Conservation (phyloP, 2,797 vertebrate genomes). For the Lacerta bilineata region DNA sequence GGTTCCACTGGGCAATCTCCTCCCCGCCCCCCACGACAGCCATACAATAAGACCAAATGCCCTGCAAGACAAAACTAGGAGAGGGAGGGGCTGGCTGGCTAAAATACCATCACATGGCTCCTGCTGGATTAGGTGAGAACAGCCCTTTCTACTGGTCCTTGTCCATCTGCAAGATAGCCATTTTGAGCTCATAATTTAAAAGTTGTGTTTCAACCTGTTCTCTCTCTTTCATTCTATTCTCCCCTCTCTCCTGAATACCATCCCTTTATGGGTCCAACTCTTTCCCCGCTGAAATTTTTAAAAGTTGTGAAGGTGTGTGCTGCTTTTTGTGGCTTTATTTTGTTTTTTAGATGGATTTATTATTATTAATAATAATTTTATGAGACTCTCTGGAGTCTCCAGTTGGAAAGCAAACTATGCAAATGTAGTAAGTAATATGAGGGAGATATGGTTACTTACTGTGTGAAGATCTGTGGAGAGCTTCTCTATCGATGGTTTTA, state of each 20-base stretch:
- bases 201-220: neutral
- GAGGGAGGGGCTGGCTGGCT: neutral
- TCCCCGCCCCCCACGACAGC: neutral
- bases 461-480: slow-evolving; percentile 96
- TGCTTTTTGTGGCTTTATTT: neutral
- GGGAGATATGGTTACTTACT: slow-evolving; percentile 73
- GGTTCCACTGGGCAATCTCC: neutral
- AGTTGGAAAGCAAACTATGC: neutral
- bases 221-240: neutral
- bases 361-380: neutral
- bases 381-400: neutral
- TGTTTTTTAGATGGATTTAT: neutral
- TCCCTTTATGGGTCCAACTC: neutral
- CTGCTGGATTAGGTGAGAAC: neutral
- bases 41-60: neutral
- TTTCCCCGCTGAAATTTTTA: neutral
- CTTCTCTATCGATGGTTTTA: slow-evolving; percentile 97
- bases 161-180: neutral
- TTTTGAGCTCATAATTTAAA: neutral
- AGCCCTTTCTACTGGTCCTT: neutral
- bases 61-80: neutral
- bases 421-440: neutral
- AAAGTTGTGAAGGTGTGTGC: neutral
- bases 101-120: neutral
- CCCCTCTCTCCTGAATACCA: neutral